Percentiles rank a stretch among this genome's conserved stretches.
These are phyloP conservation scores for Ciconia maguari DNA, from an alignment of 2,113 vertebrate species.

Conservation along the genomic window DNA sequence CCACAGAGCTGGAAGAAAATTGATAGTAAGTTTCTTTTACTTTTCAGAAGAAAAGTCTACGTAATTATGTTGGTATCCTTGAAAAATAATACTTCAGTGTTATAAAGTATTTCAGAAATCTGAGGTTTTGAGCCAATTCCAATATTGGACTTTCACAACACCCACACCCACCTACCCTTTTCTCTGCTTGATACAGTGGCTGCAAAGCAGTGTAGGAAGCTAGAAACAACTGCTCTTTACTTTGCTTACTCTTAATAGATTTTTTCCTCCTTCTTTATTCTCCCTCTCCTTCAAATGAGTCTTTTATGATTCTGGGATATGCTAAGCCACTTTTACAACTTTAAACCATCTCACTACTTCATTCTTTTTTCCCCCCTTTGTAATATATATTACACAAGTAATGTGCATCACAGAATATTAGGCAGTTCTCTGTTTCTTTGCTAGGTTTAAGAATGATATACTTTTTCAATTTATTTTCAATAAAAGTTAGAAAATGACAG, in stretches of 20 bases:
- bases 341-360: slow-evolving; percentile 18
- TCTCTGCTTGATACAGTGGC: neutral
- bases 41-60: neutral
- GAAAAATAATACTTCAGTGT: neutral
- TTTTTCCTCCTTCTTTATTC: neutral
- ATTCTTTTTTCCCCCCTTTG: slow-evolving; percentile 17
- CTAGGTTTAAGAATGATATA: slow-evolving; percentile 61
- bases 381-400: slow-evolving; percentile 54
- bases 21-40: neutral
- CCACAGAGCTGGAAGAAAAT: neutral
- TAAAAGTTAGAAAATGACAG: slow-evolving; percentile 64
- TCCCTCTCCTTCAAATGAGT: slow-evolving; percentile 17
- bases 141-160: neutral
- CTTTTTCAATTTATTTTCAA: slow-evolving; percentile 73
- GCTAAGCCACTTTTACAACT: slow-evolving; percentile 54
- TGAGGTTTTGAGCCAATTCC: slow-evolving; percentile 3
- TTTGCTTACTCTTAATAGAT: slow-evolving; percentile 44
- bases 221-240: slow-evolving; percentile 43
- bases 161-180: neutral
- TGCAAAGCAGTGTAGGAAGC: slow-evolving; percentile 20
- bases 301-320: slow-evolving; percentile 58
- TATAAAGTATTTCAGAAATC: neutral
- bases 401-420: slow-evolving; percentile 17
- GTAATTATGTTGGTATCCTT: neutral
- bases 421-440: slow-evolving; percentile 30